Evolutionary conservation across 2,113 vertebrate genomes (phyloP), one percentile per base, ranked within the genome.

Genomic region (Hippocampus barbouri): DNA sequence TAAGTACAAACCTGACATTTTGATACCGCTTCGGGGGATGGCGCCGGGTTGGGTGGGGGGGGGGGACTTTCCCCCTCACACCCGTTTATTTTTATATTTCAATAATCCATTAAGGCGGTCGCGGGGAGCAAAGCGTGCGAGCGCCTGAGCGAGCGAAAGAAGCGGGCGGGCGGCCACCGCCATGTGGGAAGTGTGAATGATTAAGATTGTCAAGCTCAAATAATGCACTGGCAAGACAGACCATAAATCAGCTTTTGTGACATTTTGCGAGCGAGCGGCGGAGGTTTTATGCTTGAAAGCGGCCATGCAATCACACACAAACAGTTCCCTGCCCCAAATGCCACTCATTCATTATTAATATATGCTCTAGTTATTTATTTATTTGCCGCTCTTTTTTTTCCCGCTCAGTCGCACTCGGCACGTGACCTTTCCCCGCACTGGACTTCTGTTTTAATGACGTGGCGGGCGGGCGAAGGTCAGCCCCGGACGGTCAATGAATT

Each of bases 1-100:
- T 97, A 97, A 97, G 95, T 98, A 98, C 96, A 98, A 97, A 96
- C 94, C 94, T 99, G 97, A 98, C 97, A 99, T 98, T 99, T 98
- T 95, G 95, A 97, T 96, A 94, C 95, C 81, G 94, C 96, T 94
- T 91, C 92, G 84, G 94, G 95, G 90, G 80, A 34, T 60, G 57
- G 57, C 57, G 59, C 34, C 5, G 34, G 6, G 5, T 7, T 30
- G 15, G 56, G 15, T 4, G 5, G 3, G 54, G 54, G 1, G 56
- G 25, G 54, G 9, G 56, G 6, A 1, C 25, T 25, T 25, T 25
- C 1, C 93, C 92, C 95, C 83, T 94, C 93, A 92, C 86, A 90
- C 93, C 90, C 38, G 82, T 94, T 97, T 98, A 94, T 96, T 98
- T 91, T 97, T 97, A 95, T 95, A 95, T 98, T 98, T 96, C 96